Evolutionary conservation across 2,113 vertebrate species (phyloP), one percentile per base, ranked within the genome.

Genomic region (Brienomyrus brachyistius): DNA sequence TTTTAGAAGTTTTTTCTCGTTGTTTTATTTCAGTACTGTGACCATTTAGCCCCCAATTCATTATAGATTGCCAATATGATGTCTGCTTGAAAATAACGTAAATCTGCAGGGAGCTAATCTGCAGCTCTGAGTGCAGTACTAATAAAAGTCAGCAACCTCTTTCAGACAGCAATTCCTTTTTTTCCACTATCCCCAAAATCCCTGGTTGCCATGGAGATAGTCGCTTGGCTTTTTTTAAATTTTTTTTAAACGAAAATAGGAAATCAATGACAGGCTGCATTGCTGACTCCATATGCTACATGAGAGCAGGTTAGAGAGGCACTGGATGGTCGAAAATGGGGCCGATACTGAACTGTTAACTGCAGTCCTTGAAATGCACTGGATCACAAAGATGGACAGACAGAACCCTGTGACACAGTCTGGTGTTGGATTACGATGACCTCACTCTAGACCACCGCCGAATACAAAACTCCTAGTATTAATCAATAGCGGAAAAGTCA

Each of bases 191-290:
- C 56, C 87, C 86, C 35, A 88, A 88, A 88, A 88, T 62, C 54
- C 87, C 87, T 88, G 40, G 87, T 88, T 88, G 87, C 21, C 87
- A 88, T 88, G 87, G 87, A 62, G 87, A 88, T 54, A 88, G 87
- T 66, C 40, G 23, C 87, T 66, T 88, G 87, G 23, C 52, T 88
- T 59, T 87, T 59, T 23, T 23, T 31, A 40, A 40, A 27, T 66
- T 66, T 54, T 62, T 62, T 62, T 59, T n/a, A 3, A 9, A 45
- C 87, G 56, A 43, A 88, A 88, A 66, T 88, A 88, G 87, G 52
- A 88, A 88, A 88, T 88, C 87, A 88, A 88, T 88, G 87, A 45
- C 3, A n/a, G 54, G 15, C 31, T 59, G 86, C 27, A 87, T 87
- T 35, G 35, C 13, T 10, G 86, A 87, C 43, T 87, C 19, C 86